These are phyloP conservation scores for Cynaeus angustus DNA, from an alignment of 2,888 invertebrate genomes.

Conservation along the genomic window DNA sequence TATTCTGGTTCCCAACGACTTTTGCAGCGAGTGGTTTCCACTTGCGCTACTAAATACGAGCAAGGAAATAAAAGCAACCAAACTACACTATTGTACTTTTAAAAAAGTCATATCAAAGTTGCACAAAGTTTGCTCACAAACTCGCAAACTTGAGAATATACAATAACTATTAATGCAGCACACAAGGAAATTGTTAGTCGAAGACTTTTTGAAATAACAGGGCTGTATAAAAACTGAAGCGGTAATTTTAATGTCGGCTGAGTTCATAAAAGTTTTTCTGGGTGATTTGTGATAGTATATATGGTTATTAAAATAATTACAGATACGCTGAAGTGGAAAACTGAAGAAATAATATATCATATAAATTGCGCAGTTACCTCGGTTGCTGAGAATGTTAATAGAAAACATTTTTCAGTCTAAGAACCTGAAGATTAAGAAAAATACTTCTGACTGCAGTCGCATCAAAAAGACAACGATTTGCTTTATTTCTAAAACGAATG, in stretches of 20 bases:
- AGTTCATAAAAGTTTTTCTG: background rate
- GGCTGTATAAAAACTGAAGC: background rate
- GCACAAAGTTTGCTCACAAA: background rate
- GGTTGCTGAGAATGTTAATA: constrained; percentile 1
- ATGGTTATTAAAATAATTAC: background rate
- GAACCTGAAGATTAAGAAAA: constrained; percentile 4
- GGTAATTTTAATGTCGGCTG: no score
- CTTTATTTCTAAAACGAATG: background rate
- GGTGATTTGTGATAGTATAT: no score
- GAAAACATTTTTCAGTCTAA: background rate
- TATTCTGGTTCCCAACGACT: background rate
- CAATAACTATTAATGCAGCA: background rate
- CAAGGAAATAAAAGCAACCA: background rate
- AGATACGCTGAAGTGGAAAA: background rate
- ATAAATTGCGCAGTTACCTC: constrained; percentile 1
- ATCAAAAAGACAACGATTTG: background rate
- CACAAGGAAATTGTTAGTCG: background rate
- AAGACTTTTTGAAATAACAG: no score
- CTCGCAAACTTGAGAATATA: background rate
- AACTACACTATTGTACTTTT: constrained; percentile 6
- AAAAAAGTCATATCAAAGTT: constrained; percentile 15
- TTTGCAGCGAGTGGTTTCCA: background rate
- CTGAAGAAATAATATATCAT: background rate
- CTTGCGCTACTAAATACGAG: constrained; percentile 1
- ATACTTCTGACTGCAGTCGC: background rate